Conservation (phyloP, 2,797 vertebrate genomes). For the Selene dorsalis region DNA sequence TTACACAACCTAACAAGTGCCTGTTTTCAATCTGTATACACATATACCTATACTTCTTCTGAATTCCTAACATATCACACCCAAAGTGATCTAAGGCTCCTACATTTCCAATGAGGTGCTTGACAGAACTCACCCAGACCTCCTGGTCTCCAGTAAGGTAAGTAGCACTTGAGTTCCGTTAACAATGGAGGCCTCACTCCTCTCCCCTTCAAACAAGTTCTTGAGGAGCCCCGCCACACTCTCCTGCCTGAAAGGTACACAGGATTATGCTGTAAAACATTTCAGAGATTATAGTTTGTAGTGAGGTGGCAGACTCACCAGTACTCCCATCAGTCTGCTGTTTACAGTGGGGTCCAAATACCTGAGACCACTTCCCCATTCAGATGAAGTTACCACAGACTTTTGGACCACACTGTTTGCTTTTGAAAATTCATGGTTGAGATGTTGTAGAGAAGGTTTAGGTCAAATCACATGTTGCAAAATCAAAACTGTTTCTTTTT, state of each 20-base stretch:
- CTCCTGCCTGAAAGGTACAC: slow-evolving; percentile 86
- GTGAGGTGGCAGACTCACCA: not conserved
- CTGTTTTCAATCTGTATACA: not conserved
- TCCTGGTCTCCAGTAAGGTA: slow-evolving; percentile 93
- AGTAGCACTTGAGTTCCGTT: slow-evolving; percentile 96
- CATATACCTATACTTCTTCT: not conserved
- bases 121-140: slow-evolving; percentile 88
- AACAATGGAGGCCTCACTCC: slow-evolving; percentile 92
- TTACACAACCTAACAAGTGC: not conserved
- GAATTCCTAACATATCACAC: not conserved
- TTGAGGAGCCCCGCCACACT: slow-evolving; percentile 93
- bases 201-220: slow-evolving; percentile 94
- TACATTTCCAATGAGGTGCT: not conserved
- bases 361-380: too few relatives aligned
- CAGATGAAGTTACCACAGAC: too few relatives aligned
- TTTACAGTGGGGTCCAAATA: not conserved
- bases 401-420: too few relatives aligned
- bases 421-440: too few relatives aligned
- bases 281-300: not conserved
- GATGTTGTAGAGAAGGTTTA: too few relatives aligned
- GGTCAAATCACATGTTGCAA: too few relatives aligned
- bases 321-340: not conserved
- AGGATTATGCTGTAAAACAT: not conserved
- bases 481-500: not conserved
- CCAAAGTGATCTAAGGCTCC: not conserved